Conservation (phyloP, 2,113 vertebrate species). For the Sebastes schlegelii region DNA sequence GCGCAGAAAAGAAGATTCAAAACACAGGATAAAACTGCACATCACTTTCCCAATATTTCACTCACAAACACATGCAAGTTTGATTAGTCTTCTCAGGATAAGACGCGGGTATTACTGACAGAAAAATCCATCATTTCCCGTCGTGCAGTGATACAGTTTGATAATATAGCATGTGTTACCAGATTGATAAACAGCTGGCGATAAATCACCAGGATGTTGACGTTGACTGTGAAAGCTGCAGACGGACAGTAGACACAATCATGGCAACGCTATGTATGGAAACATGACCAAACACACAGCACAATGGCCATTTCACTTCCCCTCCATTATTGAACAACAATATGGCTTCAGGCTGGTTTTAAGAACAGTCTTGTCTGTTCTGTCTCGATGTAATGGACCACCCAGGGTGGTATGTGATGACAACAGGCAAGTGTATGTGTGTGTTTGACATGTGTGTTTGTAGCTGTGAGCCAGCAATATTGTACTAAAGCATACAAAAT, state of each 20-base stretch:
- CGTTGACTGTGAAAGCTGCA: slow-evolving; percentile 2
- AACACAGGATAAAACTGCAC: slow-evolving; percentile 10
- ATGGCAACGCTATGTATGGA: slow-evolving; percentile 3
- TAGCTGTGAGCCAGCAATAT: slow-evolving; percentile 45
- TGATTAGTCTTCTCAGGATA: neutral
- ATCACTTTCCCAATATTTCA: neutral
- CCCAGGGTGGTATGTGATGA: slow-evolving; percentile 32
- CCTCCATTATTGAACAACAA: slow-evolving; percentile 5
- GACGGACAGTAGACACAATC: slow-evolving; percentile 10
- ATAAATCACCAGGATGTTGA: slow-evolving; percentile 27
- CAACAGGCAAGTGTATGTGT: neutral
- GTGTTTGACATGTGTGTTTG: slow-evolving; percentile 39
- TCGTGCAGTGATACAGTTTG: slow-evolving; percentile 17
- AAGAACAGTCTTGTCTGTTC: slow-evolving; percentile 8
- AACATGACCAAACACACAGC: slow-evolving; percentile 11
- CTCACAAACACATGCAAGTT: neutral
- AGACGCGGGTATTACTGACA: neutral
- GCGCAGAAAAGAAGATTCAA: slow-evolving; percentile 5
- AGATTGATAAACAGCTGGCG: slow-evolving; percentile 18
- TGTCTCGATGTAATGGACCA: slow-evolving; percentile 51
- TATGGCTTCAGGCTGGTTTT: slow-evolving; percentile 7
- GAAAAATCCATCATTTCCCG: slow-evolving; percentile 2
- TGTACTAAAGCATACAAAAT: slow-evolving; percentile 32
- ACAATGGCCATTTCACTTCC: slow-evolving; percentile 18
- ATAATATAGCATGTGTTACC: slow-evolving; percentile 33